phyloP scores from a whole-genome alignment of 2,797 vertebrate genomes.

The Sebastes steindachneri region DNA sequence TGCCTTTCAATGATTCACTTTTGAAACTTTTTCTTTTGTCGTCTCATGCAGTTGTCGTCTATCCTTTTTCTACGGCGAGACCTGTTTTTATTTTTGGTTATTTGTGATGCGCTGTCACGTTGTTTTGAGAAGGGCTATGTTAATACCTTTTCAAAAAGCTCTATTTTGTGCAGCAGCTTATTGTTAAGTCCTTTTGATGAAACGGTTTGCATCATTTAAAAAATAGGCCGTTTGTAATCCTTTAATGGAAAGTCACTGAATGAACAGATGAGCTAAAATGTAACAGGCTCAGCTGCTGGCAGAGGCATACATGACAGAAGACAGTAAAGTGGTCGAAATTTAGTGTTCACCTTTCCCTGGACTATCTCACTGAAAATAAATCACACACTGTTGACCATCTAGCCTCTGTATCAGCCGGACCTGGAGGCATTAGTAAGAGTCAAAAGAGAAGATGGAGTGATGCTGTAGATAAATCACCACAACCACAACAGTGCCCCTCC shows the following conservation, averaged over 20 bases:
- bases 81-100: neutral
- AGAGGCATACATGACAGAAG: neutral
- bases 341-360: neutral
- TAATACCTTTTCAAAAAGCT: conserved; percentile 35
- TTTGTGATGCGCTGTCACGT: neutral
- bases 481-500: neutral
- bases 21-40: neutral
- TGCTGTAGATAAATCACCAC: conserved; percentile 1
- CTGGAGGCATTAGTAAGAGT: neutral
- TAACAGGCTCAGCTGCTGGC: neutral
- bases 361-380: conserved; percentile 6
- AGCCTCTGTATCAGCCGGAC: neutral
- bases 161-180: conserved; percentile 5
- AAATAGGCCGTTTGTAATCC: conserved; percentile 36
- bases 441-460: neutral
- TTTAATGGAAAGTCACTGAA: conserved; percentile 24
- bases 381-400: neutral
- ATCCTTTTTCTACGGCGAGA: neutral
- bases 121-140: conserved; percentile 2
- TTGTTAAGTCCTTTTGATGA: conserved; percentile 36
- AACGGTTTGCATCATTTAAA: conserved; percentile 33
- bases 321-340: neutral
- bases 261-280: neutral
- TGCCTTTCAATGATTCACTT: neutral
- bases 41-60: neutral